phyloP scores from a whole-genome alignment of 2,888 invertebrate species.

The Melanostoma mellinum region DNA sequence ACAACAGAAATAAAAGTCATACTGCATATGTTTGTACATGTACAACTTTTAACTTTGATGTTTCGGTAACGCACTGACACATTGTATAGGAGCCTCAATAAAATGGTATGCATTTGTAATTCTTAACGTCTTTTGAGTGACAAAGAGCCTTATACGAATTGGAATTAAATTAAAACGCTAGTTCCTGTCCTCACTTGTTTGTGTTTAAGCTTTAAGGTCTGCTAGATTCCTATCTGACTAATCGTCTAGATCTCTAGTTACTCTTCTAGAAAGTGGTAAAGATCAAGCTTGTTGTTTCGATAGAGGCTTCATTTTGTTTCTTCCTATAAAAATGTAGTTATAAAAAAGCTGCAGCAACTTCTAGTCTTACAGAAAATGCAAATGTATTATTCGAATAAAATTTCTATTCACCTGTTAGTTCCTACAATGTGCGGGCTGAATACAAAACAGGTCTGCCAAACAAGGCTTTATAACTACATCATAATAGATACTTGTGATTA shows the following conservation, averaged over 20 bases:
- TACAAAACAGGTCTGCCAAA: too few species aligned
- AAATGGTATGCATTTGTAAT: too few species aligned
- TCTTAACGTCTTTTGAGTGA: too few species aligned
- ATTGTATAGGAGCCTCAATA: background rate
- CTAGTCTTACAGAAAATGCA: too few species aligned
- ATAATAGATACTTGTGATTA: too few species aligned
- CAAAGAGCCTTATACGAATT: conserved; percentile 10
- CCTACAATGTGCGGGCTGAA: too few species aligned
- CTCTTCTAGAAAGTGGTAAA: too few species aligned
- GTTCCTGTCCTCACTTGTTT: background rate
- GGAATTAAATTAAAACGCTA: conserved; percentile 32
- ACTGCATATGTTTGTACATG: background rate
- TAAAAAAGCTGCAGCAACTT: too few species aligned
- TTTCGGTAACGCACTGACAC: background rate
- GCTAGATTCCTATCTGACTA: conserved; percentile 34
- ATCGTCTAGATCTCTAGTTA: background rate
- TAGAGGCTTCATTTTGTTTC: conserved; percentile 24
- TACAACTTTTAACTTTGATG: conserved; percentile 25
- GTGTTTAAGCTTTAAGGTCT: background rate
- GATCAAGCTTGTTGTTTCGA: too few species aligned
- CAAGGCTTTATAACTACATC: too few species aligned
- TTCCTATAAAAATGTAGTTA: conserved; percentile 19
- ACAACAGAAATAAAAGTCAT: conserved; percentile 9
- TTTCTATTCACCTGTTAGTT: too few species aligned
- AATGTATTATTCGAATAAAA: too few species aligned